Conservation (phyloP, 1,140 invertebrate genomes). For the Dendroctonus valens region DNA sequence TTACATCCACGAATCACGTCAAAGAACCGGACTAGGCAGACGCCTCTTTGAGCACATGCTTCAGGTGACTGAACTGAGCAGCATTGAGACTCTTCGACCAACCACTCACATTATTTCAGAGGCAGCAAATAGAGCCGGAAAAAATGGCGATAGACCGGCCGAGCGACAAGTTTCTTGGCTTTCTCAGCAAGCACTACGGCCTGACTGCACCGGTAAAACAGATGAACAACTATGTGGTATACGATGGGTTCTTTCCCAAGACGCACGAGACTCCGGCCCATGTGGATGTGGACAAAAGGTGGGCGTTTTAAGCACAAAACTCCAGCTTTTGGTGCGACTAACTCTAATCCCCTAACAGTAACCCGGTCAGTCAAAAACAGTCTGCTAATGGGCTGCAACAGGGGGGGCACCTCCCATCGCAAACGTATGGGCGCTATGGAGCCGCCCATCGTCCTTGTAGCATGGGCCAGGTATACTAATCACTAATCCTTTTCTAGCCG, state of each 20-base stretch:
- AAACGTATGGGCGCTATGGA: conserved; percentile 58
- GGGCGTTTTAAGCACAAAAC: background rate
- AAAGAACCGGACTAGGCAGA: conserved; percentile 75
- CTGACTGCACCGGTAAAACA: conserved; percentile 71
- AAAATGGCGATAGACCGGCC: conserved; percentile 88
- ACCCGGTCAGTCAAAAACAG: conserved; percentile 32
- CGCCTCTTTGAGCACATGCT: conserved; percentile 80
- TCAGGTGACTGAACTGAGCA: conserved; percentile 51
- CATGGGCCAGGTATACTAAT: conserved; percentile 60
- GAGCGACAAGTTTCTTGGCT: conserved; percentile 81
- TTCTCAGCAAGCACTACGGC: conserved; percentile 81
- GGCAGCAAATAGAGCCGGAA: conserved; percentile 65
- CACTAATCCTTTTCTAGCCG: too few relatives aligned
- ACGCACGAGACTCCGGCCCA: conserved; percentile 13
- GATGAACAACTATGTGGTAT: conserved; percentile 87
- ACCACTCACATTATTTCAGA: conserved; percentile 51
- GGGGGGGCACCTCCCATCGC: conserved; percentile 17
- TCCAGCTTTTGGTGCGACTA: background rate
- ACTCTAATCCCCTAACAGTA: conserved; percentile 19
- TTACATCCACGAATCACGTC: conserved; percentile 77
- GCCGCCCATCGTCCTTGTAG: conserved; percentile 62
- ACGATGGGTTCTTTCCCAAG: conserved; percentile 75
- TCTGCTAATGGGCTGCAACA: conserved; percentile 47
- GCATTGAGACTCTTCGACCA: background rate
- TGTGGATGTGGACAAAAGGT: conserved; percentile 33